phyloP scores from a whole-genome alignment of 2,113 vertebrate genomes.

The Callocephalon fimbriatum region DNA sequence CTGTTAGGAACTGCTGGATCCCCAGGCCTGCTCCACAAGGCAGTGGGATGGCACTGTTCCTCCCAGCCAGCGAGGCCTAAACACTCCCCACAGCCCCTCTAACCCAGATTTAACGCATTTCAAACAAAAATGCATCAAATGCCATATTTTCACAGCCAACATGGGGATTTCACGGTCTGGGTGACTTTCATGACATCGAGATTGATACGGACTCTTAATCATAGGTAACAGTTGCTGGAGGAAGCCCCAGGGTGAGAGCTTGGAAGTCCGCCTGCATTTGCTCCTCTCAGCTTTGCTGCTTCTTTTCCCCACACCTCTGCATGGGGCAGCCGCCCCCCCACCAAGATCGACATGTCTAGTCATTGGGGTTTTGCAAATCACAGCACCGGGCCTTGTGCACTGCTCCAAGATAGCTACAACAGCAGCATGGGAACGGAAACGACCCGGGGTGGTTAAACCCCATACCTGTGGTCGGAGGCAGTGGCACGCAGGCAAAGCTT shows the following conservation, averaged over 20 bases:
- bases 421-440: neutral
- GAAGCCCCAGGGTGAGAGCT: neutral
- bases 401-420: neutral
- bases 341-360: accelerated
- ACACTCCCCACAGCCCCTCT: neutral
- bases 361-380: neutral
- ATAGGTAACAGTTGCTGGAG: slow-evolving; percentile 30
- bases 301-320: neutral
- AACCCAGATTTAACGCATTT: slow-evolving; percentile 42
- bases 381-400: neutral
- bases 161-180: slow-evolving; percentile 24
- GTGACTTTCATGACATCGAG: slow-evolving; percentile 17
- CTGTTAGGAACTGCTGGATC: accelerated
- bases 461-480: neutral
- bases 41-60: neutral
- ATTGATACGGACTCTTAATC: slow-evolving; percentile 17
- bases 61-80: accelerated
- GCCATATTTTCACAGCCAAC: neutral
- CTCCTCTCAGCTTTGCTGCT: neutral
- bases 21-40: accelerated
- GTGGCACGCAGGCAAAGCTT: neutral
- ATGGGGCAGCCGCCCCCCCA: neutral
- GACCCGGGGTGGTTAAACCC: neutral
- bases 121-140: slow-evolving; percentile 57
- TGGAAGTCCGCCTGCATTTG: neutral